phyloP scores from a whole-genome alignment of 2,113 vertebrate species.

The Alectura lathami region DNA sequence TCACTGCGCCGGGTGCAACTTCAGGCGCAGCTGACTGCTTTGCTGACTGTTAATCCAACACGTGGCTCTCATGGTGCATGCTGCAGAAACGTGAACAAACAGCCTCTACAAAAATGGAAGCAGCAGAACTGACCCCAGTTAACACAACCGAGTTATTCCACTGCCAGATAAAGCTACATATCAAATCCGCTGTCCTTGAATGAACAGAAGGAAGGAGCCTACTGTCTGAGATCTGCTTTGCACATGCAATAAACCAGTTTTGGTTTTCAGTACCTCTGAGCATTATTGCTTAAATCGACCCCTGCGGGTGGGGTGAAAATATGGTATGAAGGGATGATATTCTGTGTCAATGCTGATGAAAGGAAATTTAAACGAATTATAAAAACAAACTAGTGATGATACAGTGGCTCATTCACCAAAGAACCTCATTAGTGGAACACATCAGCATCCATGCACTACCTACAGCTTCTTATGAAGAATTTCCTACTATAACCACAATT shows the following conservation, averaged over 20 bases:
- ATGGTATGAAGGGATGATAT: slow-evolving; percentile 75
- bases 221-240: not conserved
- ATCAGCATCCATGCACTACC: slow-evolving; percentile 92
- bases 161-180: not conserved
- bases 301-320: slow-evolving; percentile 85
- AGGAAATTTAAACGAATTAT: slow-evolving; percentile 75
- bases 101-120: not conserved
- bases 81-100: not conserved
- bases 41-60: not conserved
- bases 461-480: slow-evolving; percentile 74
- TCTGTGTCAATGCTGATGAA: slow-evolving; percentile 79
- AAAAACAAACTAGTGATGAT: slow-evolving; percentile 79
- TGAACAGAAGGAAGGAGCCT: not conserved
- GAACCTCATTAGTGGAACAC: slow-evolving; percentile 89
- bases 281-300: slow-evolving; percentile 92
- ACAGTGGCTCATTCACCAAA: slow-evolving; percentile 90
- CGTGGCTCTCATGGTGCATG: not conserved
- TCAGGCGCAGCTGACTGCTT: not conserved
- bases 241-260: not conserved
- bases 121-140: not conserved
- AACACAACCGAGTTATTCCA: not conserved
- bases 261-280: slow-evolving; percentile 71
- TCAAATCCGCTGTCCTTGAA: not conserved
- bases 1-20: not conserved
- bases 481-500: slow-evolving; percentile 72